Evolutionary conservation across 2,888 invertebrate genomes (phyloP).

Genomic region (Cyclophora albipunctata): DNA sequence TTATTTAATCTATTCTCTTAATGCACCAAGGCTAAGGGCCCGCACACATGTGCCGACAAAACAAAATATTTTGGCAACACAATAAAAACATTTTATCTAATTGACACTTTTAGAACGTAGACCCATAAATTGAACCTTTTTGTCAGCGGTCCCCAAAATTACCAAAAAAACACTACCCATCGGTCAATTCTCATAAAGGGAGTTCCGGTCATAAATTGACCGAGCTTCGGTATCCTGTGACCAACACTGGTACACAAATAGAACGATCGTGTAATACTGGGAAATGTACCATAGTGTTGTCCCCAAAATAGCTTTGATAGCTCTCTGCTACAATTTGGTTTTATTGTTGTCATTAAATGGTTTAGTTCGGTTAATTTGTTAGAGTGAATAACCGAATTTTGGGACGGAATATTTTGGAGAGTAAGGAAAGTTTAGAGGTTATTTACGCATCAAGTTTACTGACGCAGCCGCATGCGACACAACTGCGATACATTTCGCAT

Average conservation of each 20-base stretch:
- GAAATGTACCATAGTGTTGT: constrained; percentile 6
- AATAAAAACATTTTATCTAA: too few species aligned
- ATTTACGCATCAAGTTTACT: too few species aligned
- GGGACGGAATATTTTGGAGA: constrained; percentile 1
- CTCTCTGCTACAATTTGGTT: neutral
- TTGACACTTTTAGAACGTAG: too few species aligned
- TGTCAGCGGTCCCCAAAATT: neutral
- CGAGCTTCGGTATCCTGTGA: constrained; percentile 46
- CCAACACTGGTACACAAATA: constrained; percentile 41
- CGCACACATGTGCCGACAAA: too few species aligned
- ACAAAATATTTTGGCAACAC: too few species aligned
- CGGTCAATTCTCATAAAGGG: constrained; percentile 54
- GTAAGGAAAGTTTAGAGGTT: too few species aligned
- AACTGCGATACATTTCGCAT: too few species aligned
- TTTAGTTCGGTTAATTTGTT: constrained; percentile 39
- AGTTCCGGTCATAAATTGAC: constrained; percentile 67
- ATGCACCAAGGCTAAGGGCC: too few species aligned
- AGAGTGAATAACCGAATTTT: constrained; percentile 20
- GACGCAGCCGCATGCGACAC: too few species aligned
- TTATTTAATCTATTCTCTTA: too few species aligned
- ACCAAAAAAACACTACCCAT: constrained; percentile 20
- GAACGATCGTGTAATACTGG: constrained; percentile 28
- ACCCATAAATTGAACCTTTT: too few species aligned
- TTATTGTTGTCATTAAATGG: too few species aligned
- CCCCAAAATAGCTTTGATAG: constrained; percentile 11